These are phyloP conservation scores for Cololabis saira DNA, from an alignment of 2,113 vertebrate genomes.

Conservation along the genomic window DNA sequence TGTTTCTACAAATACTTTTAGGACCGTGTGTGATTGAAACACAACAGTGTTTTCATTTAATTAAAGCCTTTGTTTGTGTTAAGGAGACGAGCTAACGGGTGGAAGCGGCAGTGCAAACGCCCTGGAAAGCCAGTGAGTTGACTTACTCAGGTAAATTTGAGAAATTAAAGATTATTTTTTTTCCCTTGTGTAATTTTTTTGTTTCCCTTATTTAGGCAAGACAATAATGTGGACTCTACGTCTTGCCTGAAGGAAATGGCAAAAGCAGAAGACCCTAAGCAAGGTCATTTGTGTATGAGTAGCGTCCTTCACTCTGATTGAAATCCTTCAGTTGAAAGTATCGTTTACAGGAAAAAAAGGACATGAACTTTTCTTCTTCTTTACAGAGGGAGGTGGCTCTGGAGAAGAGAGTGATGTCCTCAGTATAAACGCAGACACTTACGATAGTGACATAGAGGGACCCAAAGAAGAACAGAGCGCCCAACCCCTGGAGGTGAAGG, in stretches of 20 bases:
- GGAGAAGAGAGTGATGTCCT: slow-evolving; percentile 96
- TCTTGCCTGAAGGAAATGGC: slow-evolving; percentile 84
- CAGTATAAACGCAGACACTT: slow-evolving; percentile 95
- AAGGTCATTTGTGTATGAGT: slow-evolving; percentile 79
- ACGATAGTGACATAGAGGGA: slow-evolving; percentile 96
- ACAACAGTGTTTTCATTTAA: not conserved
- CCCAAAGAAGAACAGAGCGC: slow-evolving; percentile 85
- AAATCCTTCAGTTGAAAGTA: no score
- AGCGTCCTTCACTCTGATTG: no score
- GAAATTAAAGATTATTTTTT: not conserved
- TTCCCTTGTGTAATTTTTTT: slow-evolving; percentile 4
- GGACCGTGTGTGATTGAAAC: not conserved
- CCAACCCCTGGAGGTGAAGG: slow-evolving; percentile 29
- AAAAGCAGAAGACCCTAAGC: slow-evolving; percentile 85
- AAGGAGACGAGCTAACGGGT: slow-evolving; percentile 64
- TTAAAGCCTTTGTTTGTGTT: slow-evolving; percentile 3
- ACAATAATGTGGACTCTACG: slow-evolving; percentile 88
- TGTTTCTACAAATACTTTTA: not conserved
- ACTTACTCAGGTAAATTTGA: not conserved
- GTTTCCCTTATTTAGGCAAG: slow-evolving; percentile 80
- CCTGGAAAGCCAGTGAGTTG: slow-evolving; percentile 68
- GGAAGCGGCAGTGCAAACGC: slow-evolving; percentile 14
- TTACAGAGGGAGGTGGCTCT: slow-evolving; percentile 80
- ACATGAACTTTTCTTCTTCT: not conserved
- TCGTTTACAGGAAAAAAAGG: no score